Evolutionary conservation across 2,888 invertebrate species (phyloP).

Genomic region (Machimus rusticus): DNA sequence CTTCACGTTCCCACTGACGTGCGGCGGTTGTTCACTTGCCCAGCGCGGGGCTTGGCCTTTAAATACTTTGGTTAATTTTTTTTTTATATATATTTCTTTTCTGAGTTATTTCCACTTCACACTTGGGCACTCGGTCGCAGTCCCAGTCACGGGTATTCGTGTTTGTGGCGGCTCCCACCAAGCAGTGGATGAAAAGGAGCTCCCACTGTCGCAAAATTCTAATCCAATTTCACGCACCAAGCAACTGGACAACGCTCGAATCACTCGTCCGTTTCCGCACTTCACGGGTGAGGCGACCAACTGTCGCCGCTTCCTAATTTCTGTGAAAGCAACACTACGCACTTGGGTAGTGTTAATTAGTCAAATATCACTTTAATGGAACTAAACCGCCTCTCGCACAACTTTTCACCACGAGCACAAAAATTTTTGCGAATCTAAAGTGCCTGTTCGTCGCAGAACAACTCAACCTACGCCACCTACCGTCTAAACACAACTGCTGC

Average conservation of each 20-base stretch:
- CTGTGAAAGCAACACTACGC: not conserved
- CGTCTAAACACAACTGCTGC: not conserved
- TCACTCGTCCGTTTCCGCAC: not conserved
- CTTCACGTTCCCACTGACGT: not conserved
- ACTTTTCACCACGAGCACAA: not conserved
- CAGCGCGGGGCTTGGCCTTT: not conserved
- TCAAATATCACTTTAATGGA: not conserved
- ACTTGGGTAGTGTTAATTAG: not conserved
- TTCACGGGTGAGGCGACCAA: not conserved
- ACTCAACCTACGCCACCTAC: not conserved
- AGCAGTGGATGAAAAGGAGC: not conserved
- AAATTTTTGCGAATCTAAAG: not conserved
- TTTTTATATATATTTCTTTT: not conserved
- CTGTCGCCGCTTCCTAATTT: not conserved
- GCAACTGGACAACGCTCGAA: not conserved
- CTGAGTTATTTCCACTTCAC: not conserved
- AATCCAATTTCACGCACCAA: slow-evolving; percentile 5
- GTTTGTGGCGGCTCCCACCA: not conserved
- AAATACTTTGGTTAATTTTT: not conserved
- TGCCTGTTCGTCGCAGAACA: not conserved
- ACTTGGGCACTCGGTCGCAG: not conserved
- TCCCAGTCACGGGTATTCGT: not conserved
- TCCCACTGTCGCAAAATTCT: not conserved
- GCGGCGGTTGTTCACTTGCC: not conserved
- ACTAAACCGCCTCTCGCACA: not conserved